These are phyloP conservation scores for Epinephelus moara DNA, from an alignment of 2,113 vertebrate genomes.

Conservation along the genomic window DNA sequence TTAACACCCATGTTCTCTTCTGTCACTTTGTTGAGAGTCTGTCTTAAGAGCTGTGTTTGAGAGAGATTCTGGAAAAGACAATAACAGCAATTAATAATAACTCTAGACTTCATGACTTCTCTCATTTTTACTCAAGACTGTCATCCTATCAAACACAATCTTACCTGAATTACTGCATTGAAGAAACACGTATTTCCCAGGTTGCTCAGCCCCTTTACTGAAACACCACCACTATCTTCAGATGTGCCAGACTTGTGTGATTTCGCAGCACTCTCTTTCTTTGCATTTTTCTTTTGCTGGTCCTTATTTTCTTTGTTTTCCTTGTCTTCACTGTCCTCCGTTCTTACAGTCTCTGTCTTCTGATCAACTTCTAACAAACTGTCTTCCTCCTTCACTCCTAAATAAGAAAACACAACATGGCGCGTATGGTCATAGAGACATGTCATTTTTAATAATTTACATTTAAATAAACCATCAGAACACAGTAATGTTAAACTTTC, in stretches of 20 bases:
- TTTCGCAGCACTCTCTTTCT: conserved; percentile 78
- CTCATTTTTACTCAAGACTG: background rate
- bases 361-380: conserved; percentile 42
- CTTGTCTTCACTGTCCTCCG: conserved; percentile 48
- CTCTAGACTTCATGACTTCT: background rate
- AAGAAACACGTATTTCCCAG: conserved; percentile 98
- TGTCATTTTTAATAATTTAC: too few relatives aligned
- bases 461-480: background rate
- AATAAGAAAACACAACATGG: conserved; percentile 1
- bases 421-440: background rate
- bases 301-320: conserved; percentile 84
- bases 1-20: conserved; percentile 85
- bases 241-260: conserved; percentile 64
- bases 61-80: conserved; percentile 90
- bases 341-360: conserved; percentile 39
- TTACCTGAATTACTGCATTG: conserved; percentile 97
- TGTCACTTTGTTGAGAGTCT: conserved; percentile 88
- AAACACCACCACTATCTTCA: conserved; percentile 70
- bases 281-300: conserved; percentile 81
- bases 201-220: conserved; percentile 95
- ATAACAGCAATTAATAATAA: background rate
- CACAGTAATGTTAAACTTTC: background rate
- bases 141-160: background rate
- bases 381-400: conserved; percentile 69
- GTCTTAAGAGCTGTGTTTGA: conserved; percentile 91